Base-by-base conservation (phyloP, 2,888 invertebrate genomes). In the Byasa hedistus region DNA sequence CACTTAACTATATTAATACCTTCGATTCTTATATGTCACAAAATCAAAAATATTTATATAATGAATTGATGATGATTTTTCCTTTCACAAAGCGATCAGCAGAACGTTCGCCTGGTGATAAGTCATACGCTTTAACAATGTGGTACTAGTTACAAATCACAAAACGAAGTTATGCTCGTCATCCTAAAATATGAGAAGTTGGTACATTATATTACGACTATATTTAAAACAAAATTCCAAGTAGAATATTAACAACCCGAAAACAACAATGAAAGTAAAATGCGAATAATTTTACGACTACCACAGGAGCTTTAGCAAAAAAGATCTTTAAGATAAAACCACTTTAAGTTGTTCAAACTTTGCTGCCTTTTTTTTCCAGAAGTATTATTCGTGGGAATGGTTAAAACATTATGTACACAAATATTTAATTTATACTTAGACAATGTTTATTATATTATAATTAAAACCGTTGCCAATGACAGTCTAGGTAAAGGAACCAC, bases 311-410 rank as follows among this genome's bases (percentile, higher is more conserved):
- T 51, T 51, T 5, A 48, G n/a, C 48, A 48, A 48, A 3, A 55
- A 44, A 61, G n/a, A 24, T 39, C 21, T 22, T 52, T 61, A 61
- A 61, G 39, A 61, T 54, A 39, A 61, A 61, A 61, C 39, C 54
- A 24, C n/a, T 54, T 61, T 39, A 36, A 61, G 19, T 36, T 61
- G 15, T 61, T 61, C 23, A 55, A 61, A 55, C 36, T 22, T 55
- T 24, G 55, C 39, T 61, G 61, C 61, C 55, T 61, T 61, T 61
- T 61, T 60, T 51, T 52, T 51, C 21, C 10, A 54, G 7, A 55
- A 61, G 32, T 54, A 39, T 55, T 61, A 23, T 39, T 23, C 23
- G 27, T 56, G 7, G 7, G 12, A 23, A 24, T 36, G 55, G 23
- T 36, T 61, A 39, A 54, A 55, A 61, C 36, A 61, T 39, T 54